These are phyloP conservation scores for Ptilodon capucinus DNA, from an alignment of 2,888 invertebrate genomes.

Conservation along the genomic window DNA sequence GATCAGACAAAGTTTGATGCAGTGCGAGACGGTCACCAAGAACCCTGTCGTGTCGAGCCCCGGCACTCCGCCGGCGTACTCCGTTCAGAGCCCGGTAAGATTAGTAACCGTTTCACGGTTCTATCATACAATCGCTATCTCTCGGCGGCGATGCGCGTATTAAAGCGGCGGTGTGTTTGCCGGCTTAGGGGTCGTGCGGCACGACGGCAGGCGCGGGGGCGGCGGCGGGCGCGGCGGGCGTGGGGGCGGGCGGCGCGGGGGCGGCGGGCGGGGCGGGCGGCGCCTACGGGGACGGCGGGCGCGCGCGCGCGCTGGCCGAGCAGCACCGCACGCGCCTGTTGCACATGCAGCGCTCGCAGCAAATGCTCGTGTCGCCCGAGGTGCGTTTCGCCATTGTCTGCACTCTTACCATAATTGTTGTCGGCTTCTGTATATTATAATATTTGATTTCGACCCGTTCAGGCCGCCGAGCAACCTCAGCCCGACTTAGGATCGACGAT, in stretches of 20 bases:
- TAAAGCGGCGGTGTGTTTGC: conserved; percentile 2
- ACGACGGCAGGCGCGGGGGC: conserved; percentile 36
- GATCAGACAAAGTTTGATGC: conserved; percentile 96
- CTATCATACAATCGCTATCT: no score
- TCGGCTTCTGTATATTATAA: no score
- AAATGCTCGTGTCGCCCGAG: conserved; percentile 86
- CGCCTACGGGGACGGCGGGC: conserved; percentile 51
- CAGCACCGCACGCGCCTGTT: conserved; percentile 86
- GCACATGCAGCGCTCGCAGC: conserved; percentile 91
- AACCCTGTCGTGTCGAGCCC: conserved; percentile 77
- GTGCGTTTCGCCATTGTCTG: conserved; percentile 27
- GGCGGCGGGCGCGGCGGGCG: conserved; percentile 49
- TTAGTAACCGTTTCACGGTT: no score
- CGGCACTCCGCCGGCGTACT: conserved; percentile 85
- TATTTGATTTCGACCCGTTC: conserved; percentile 4
- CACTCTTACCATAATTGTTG: no score
- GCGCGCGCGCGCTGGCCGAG: conserved; percentile 82
- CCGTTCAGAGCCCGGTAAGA: conserved; percentile 79
- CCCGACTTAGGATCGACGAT: conserved; percentile 86
- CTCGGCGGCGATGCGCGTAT: conserved; percentile 5
- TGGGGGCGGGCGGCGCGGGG: conserved; percentile 41
- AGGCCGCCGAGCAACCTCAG: conserved; percentile 87
- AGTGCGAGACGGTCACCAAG: conserved; percentile 87
- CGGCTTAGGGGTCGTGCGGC: conserved; percentile 35
- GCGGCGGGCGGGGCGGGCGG: conserved; percentile 43